Base-by-base conservation (phyloP, 1,140 invertebrate genomes). In the Drosophila serrata region DNA sequence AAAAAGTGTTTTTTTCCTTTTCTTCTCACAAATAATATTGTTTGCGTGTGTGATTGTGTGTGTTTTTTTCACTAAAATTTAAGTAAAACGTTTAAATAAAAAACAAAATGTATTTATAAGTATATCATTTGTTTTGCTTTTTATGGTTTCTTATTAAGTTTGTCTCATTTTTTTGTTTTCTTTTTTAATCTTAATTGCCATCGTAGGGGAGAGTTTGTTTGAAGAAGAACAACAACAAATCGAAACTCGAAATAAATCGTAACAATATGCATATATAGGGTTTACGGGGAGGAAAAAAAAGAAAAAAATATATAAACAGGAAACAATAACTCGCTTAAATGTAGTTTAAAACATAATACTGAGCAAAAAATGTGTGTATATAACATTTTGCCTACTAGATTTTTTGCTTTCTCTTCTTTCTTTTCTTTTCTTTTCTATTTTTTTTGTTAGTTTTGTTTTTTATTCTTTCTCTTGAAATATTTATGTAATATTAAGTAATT, bases 321-420 rank as follows among this genome's bases (percentile, higher is more conserved):
- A 85, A 90, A 91, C 88, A 91, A 85, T 79, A 90, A 90, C 84
- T 88, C 88, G 75, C 88, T 91, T 91, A 91, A 85, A 79, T 87
- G 76, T 82, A 88, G 72, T 91, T 91, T 91, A 91, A 84, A 91
- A 91, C 82, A 91, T 91, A 91, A 91, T 91, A 91, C 88, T 91
- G 88, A 91, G 88, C 88, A 91, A 91, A 91, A 91, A 88, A 88
- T 85, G 79, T 84, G 81, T 84, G 81, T 84, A 79, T 88, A 64
- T 72, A 72, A 84, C 70, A 80, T 75, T 91, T 82, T 86, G 77
- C 74, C 79, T 81, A 70, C 63, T 75, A 75, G 56, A 78, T 91
- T 87, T 79, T 79, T 87, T 87, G 70, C 82, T 79, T 87, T 79
- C 49, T 53, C 17, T 22, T 53, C 49, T 35, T 22, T 53, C 49